A percentile compares a stretch with the other conserved stretches of the same genome.
Evolutionary conservation across 1,140 invertebrate species (phyloP).

Genomic region (Pseudomyrmex sp.): DNA sequence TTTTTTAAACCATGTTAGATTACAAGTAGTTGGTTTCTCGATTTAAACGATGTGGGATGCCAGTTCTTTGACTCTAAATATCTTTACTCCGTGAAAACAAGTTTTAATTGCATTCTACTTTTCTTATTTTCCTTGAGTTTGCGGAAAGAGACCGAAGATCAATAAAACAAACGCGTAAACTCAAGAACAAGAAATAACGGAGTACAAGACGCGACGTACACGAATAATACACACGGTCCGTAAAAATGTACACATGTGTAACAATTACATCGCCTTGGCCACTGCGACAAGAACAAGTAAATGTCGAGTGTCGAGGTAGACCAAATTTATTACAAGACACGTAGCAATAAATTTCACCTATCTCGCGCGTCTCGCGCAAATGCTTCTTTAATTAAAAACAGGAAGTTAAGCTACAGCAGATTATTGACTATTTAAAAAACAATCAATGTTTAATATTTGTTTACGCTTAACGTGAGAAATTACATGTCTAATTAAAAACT

Average conservation of each 20-base stretch:
- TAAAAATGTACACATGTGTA: conserved; percentile 64
- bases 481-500: background rate
- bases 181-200: conserved; percentile 54
- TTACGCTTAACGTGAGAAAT: background rate
- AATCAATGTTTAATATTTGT: background rate
- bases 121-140: conserved; percentile 49
- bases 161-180: conserved; percentile 61
- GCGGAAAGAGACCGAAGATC: conserved; percentile 24
- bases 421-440: conserved; percentile 61
- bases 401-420: conserved; percentile 59
- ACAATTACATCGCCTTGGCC: conserved; percentile 64
- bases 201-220: conserved; percentile 19
- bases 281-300: conserved; percentile 43
- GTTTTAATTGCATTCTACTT: conserved; percentile 60
- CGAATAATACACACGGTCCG: conserved; percentile 57
- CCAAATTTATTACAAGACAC: conserved; percentile 69
- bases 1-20: background rate
- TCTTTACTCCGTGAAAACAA: conserved; percentile 39
- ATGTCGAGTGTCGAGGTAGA: conserved; percentile 67
- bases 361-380: conserved; percentile 61
- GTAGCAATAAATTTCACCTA: conserved; percentile 69
- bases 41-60: conserved; percentile 40
- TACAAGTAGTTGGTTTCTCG: conserved; percentile 26
- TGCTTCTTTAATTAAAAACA: conserved; percentile 73
- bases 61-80: conserved; percentile 41